These are phyloP conservation scores for Holotrichia oblita DNA, from an alignment of 1,140 invertebrate species.

Conservation along the genomic window DNA sequence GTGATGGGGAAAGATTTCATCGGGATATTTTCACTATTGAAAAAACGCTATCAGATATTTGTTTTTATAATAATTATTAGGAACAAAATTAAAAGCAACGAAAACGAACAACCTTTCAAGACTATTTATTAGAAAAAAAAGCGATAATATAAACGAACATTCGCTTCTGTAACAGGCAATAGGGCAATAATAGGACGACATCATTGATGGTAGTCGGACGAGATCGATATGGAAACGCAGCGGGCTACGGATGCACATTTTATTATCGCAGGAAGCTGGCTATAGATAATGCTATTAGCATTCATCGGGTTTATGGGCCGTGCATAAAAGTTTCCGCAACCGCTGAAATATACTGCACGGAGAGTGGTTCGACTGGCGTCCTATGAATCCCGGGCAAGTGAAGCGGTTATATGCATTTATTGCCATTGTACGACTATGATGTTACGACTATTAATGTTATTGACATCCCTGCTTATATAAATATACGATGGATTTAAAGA, in stretches of 20 bases:
- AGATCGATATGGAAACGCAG: conserved; percentile 15
- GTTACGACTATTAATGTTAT: too few species aligned
- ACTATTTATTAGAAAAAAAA: too few species aligned
- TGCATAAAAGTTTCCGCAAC: conserved; percentile 61
- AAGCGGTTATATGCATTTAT: conserved; percentile 20
- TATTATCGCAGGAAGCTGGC: conserved; percentile 58
- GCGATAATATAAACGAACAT: too few species aligned
- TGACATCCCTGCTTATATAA: too few species aligned
- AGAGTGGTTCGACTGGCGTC: conserved; percentile 3
- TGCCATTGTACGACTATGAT: neutral
- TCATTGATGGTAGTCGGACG: neutral
- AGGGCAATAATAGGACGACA: neutral
- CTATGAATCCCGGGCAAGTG: neutral
- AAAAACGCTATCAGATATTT: too few species aligned
- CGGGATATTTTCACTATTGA: too few species aligned
- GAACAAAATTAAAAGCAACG: too few species aligned
- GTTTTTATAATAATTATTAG: too few species aligned
- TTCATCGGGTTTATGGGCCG: conserved; percentile 61
- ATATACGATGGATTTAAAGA: too few species aligned
- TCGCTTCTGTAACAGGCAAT: too few species aligned
- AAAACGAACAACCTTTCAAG: too few species aligned
- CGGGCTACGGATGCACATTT: conserved; percentile 12
- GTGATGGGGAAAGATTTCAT: too few species aligned
- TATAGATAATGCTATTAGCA: conserved; percentile 62
- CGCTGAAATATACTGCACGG: conserved; percentile 49